Evolutionary conservation across 2,888 invertebrate species (phyloP).

Genomic region (Sarcophaga rosellei): DNA sequence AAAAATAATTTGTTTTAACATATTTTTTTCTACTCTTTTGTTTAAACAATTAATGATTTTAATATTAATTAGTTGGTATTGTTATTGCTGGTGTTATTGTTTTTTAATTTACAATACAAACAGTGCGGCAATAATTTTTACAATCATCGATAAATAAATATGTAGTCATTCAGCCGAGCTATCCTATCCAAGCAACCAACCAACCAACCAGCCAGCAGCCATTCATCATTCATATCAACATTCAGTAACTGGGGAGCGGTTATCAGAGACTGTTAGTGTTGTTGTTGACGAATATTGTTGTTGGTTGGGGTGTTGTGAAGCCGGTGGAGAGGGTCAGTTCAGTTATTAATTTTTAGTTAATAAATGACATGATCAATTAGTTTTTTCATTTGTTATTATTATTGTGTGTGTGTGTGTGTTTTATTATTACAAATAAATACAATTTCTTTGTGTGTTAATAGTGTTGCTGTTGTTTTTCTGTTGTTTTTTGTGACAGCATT

Average conservation of each 20-base stretch:
- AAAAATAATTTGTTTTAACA: neutral
- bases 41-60: neutral
- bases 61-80: constrained; percentile 27
- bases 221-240: no score
- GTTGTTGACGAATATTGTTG: no score
- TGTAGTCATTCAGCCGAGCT: no score
- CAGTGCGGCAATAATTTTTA: neutral
- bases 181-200: no score
- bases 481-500: neutral
- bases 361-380: neutral
- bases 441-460: no score
- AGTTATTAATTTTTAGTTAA: neutral
- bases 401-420: neutral
- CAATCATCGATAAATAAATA: no score
- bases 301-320: neutral
- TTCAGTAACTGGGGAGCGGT: no score
- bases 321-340: neutral
- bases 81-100: constrained; percentile 26
- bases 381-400: neutral
- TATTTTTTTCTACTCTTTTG: neutral
- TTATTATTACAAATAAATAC: no score
- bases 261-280: no score
- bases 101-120: constrained; percentile 30
- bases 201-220: no score
- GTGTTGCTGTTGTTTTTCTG: neutral